A percentile compares a stretch with the other conserved stretches of the same genome.
Conservation (phyloP, 2,888 invertebrate genomes). For the Torymus aiolomorphi region DNA sequence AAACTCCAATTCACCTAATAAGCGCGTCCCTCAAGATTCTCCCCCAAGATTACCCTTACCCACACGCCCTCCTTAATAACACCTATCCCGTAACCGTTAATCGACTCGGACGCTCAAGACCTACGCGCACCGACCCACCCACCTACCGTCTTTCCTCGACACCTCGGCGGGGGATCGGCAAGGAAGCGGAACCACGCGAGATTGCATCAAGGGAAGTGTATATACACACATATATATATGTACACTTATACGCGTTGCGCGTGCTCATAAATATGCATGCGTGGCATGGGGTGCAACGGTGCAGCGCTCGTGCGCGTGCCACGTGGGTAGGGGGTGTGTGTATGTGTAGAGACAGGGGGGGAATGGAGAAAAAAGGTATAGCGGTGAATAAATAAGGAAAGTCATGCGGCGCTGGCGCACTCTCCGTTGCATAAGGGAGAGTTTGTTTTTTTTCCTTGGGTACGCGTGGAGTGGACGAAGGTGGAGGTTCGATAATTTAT, state of each 20-base stretch:
- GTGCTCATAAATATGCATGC: conserved; percentile 42
- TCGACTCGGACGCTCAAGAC: neutral
- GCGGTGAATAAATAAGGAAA: conserved; percentile 44
- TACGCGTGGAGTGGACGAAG: no score
- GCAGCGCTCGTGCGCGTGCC: neutral
- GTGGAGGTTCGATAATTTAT: no score
- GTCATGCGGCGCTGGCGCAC: conserved; percentile 7
- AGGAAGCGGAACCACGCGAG: conserved; percentile 25
- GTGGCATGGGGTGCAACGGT: neutral
- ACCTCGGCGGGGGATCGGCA: conserved; percentile 20
- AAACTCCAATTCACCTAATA: no score
- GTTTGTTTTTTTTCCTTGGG: no score
- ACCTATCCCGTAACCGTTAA: no score
- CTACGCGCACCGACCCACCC: neutral
- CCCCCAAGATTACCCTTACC: neutral
- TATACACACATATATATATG: neutral
- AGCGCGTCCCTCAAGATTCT: neutral
- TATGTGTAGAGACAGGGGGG: neutral
- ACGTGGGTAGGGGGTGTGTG: neutral
- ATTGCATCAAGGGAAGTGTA: neutral
- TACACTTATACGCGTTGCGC: neutral
- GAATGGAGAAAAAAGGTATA: neutral
- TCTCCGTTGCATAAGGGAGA: neutral
- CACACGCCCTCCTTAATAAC: no score
- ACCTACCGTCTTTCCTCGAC: conserved; percentile 45